phyloP scores from a whole-genome alignment of 2,797 vertebrate genomes.

The Macrochelys suwanniensis region DNA sequence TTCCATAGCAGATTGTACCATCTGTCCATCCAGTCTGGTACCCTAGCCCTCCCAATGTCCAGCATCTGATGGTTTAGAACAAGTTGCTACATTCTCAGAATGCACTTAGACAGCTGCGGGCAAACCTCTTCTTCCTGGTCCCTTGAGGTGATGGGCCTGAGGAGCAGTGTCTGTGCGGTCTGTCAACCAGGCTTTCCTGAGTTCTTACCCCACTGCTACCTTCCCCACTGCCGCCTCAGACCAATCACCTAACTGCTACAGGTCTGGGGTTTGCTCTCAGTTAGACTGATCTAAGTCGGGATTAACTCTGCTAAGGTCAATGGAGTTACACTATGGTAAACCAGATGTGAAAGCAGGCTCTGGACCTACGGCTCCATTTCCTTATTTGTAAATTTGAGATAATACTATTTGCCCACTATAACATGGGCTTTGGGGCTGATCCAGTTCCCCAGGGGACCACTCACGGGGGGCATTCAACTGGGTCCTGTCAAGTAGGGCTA shows the following conservation, averaged over 20 bases:
- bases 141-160: background rate
- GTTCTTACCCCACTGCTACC: background rate
- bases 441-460: background rate
- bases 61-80: background rate
- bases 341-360: background rate
- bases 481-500: background rate
- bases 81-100: background rate
- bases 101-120: background rate
- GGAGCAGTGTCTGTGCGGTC: background rate
- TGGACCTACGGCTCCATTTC: background rate
- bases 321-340: background rate
- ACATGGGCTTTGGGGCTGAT: background rate
- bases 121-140: background rate
- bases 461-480: background rate
- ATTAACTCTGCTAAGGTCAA: background rate
- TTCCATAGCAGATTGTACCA: background rate
- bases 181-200: background rate
- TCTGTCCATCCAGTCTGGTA: background rate
- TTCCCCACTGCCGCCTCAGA: background rate
- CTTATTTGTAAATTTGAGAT: background rate
- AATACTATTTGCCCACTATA: background rate
- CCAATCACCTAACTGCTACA: background rate
- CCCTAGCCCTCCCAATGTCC: background rate
- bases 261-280: background rate
- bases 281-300: background rate